Base-by-base conservation (phyloP, 2,113 vertebrate species). In the Anser cygnoides region DNA sequence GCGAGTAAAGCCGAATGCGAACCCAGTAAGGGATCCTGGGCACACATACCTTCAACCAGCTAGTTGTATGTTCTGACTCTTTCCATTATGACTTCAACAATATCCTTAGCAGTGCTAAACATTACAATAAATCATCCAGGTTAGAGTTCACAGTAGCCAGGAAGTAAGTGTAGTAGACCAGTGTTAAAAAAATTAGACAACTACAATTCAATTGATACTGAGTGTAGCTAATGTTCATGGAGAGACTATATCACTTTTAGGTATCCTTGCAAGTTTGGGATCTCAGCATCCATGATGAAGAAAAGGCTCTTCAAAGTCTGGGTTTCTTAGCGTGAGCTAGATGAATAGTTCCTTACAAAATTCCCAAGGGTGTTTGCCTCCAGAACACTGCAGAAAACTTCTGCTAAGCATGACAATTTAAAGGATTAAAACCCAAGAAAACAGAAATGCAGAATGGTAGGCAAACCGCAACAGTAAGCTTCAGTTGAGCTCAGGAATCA, bases 131-230 rank as follows among this genome's bases (percentile, higher is more conserved):
- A 84, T 91, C 58, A 81, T 13, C 2, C 26, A 19, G 58, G 54
- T 46, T 68, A 39, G 81, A 91, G 81, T 66, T 95, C 89, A 82
- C 74, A 74, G 86, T 43, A 96, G 91, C 92, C 89, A 86, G 2
- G 3, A 81, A 92, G 41, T 72, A 84, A 89, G 33, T 26, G 65
- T 28, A 93, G 55, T 87, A 96, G 95, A 95, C 84, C 65, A 72
- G 59, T 41, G 87, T 55, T 70, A 87, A 82, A 92, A 96, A 78
- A 54, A 91, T 90, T 84, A 93, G 25, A 54, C 74, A 95, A 95
- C 62, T 93, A 43, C 39, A 93, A 74, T 59, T 90, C 90, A 71
- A n/a, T 52, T 83, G 76, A 90, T 78, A 89, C 52, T 41, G 63
- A 84, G 62, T 50, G 78, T 66, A 86, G 71, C 71, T 84, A 84